Base-by-base conservation (phyloP, 2,888 invertebrate species). In the Pristionchus mayeri region DNA sequence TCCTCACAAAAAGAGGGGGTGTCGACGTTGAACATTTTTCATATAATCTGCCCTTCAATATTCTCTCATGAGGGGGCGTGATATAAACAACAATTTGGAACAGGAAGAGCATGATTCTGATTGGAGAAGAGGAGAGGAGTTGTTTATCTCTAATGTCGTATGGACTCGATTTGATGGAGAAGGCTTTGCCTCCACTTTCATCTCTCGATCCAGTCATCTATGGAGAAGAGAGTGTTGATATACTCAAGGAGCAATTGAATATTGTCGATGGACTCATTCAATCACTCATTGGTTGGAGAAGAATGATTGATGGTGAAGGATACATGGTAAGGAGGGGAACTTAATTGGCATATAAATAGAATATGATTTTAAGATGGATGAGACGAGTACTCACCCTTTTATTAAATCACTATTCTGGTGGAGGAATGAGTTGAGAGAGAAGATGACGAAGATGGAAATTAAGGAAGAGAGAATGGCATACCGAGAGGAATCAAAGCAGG, bases 151-250 rank as follows among this genome's bases (percentile, higher is more conserved):
- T 71, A n/a, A 6, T 71, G 11, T 40, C 71, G 7, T 44, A 44
- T 18, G 71, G 71, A 71, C 18, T 71, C n/a, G 18, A 24, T n/a
- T 1, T 24, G 11, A 71, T 71, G 71, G 71, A 71, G 71, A 44
- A 24, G 40, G 44, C 18, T 37, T 16, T 80, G 21, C 80, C 80
- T 57, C 80, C 80, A 3, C n/a, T 80, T 24, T 57, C 52, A 13
- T 57, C 80, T 6, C 52, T 80, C 57, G 80, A 80, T 57, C 80
- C 80, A 6, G 54, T 80, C 27, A 57, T 80, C 13, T 80, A 80
- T 40, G 27, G 54, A 40, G 80, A 80, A 40, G 80, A 80, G 21
- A 37, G 40, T 30, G n/a, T 34, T 37, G 37, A 37, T 18, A 18
- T 57, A 27, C n/a, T 80, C 11, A 37, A 57, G n/a, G 24, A 37